Evolutionary conservation across 2,888 invertebrate genomes (phyloP).

Genomic region (Acanthosoma haemorrhoidale): DNA sequence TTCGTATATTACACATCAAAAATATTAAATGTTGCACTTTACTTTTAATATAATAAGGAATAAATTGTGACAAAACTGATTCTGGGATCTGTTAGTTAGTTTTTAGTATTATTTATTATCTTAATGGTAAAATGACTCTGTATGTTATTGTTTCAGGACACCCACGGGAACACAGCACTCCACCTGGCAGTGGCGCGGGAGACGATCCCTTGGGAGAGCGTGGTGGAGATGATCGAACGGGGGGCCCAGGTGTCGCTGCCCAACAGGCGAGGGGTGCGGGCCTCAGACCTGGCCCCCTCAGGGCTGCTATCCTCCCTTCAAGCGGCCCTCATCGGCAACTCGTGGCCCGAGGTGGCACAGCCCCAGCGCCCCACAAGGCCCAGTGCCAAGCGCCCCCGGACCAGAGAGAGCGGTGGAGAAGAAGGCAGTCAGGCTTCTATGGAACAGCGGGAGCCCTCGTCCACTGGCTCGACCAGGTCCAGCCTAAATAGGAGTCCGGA

Average conservation of each 20-base stretch:
- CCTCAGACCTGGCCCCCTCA: slow-evolving; percentile 51
- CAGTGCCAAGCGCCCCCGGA: background rate
- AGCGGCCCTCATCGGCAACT: slow-evolving; percentile 47
- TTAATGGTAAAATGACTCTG: background rate
- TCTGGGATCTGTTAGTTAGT: too few species aligned
- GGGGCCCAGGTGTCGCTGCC: slow-evolving; percentile 49
- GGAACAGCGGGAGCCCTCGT: slow-evolving; percentile 42
- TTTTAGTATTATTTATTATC: too few species aligned
- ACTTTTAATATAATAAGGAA: background rate
- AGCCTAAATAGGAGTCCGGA: slow-evolving; percentile 40
- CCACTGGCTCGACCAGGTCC: slow-evolving; percentile 42
- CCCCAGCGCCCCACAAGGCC: background rate
- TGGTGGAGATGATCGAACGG: slow-evolving; percentile 50
- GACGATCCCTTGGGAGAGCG: slow-evolving; percentile 52
- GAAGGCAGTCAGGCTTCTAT: slow-evolving; percentile 44
- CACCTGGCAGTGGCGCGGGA: slow-evolving; percentile 54
- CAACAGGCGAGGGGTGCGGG: slow-evolving; percentile 51
- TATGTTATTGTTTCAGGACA: slow-evolving; percentile 45
- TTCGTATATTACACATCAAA: background rate
- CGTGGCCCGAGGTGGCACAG: slow-evolving; percentile 33
- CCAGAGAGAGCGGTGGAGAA: slow-evolving; percentile 46
- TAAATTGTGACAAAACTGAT: too few species aligned
- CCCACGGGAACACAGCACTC: slow-evolving; percentile 54
- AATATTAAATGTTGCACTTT: background rate
- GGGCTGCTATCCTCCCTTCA: slow-evolving; percentile 50